Percentiles rank a stretch among this genome's conserved stretches.
phyloP scores from a whole-genome alignment of 2,888 invertebrate species.

The Prosapia bicincta region DNA sequence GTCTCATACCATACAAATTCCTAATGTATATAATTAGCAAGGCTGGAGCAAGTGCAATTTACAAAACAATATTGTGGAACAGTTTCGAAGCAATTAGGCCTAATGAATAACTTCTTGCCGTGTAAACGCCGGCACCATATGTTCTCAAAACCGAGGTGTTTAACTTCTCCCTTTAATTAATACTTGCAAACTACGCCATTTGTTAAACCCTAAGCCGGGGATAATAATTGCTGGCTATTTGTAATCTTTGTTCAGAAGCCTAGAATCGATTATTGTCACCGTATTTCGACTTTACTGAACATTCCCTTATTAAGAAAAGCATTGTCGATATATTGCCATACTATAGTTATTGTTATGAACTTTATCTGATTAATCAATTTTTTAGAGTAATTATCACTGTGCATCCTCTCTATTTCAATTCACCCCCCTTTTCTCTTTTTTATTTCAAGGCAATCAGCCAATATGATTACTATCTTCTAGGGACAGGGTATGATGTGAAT shows the following conservation, averaged over 20 bases:
- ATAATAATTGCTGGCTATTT: background rate
- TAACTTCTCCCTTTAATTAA: constrained; percentile 2
- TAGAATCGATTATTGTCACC: background rate
- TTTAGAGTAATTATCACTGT: too few relatives aligned
- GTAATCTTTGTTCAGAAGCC: background rate
- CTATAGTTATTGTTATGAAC: too few relatives aligned
- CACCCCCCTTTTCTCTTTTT: too few relatives aligned
- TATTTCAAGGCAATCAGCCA: too few relatives aligned
- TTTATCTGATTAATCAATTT: too few relatives aligned
- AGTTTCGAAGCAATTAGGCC: background rate
- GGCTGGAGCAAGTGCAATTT: background rate
- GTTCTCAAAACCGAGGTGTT: background rate
- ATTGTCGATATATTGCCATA: too few relatives aligned
- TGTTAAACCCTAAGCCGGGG: background rate
- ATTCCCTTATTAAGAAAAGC: too few relatives aligned
- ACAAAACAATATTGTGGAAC: background rate
- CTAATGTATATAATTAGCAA: background rate
- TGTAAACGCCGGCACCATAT: background rate
- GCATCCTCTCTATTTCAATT: too few relatives aligned
- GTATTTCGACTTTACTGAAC: too few relatives aligned
- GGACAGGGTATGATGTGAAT: too few relatives aligned
- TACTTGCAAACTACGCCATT: background rate
- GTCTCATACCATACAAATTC: background rate
- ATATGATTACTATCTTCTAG: too few relatives aligned
- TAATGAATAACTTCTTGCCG: background rate